These are phyloP conservation scores for Microcebus jonahi DNA, from an alignment of 2,113 vertebrate genomes.

Conservation along the genomic window DNA sequence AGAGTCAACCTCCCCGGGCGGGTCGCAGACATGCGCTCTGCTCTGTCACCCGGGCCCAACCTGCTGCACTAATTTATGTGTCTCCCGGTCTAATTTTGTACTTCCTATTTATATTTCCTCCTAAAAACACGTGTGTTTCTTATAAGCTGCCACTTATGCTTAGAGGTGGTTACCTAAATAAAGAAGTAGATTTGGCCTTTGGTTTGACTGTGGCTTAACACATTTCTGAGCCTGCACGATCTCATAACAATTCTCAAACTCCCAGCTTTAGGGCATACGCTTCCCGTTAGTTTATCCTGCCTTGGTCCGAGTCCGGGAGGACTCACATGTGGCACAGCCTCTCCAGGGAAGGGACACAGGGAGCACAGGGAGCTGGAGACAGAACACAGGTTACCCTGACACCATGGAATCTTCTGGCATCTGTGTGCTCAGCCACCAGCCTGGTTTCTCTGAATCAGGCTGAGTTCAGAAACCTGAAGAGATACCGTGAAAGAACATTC, in stretches of 20 bases:
- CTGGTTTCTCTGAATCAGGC: not conserved
- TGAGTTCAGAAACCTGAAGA: not conserved
- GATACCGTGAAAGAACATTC: not conserved
- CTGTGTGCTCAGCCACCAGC: not conserved
- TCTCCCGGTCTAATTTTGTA: slow-evolving; percentile 32
- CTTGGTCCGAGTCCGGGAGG: not conserved
- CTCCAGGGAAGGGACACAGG: not conserved
- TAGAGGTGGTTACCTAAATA: not conserved
- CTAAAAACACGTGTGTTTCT: not conserved
- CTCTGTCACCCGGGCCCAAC: not conserved
- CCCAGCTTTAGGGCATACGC: not conserved
- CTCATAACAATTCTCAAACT: not conserved
- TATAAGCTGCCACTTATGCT: not conserved
- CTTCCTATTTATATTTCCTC: slow-evolving; percentile 53
- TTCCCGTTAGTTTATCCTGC: not conserved
- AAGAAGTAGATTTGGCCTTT: not conserved
- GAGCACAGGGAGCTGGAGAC: not conserved
- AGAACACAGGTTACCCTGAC: rapidly evolving
- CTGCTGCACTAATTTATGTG: slow-evolving; percentile 53
- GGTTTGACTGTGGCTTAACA: not conserved
- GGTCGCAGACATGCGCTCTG: rapidly evolving
- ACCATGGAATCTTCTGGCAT: not conserved
- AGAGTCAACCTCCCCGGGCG: not conserved
- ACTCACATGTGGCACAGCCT: rapidly evolving
- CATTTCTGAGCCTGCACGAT: not conserved